Conservation (phyloP, 1,140 invertebrate genomes). For the Nebria ingens region DNA sequence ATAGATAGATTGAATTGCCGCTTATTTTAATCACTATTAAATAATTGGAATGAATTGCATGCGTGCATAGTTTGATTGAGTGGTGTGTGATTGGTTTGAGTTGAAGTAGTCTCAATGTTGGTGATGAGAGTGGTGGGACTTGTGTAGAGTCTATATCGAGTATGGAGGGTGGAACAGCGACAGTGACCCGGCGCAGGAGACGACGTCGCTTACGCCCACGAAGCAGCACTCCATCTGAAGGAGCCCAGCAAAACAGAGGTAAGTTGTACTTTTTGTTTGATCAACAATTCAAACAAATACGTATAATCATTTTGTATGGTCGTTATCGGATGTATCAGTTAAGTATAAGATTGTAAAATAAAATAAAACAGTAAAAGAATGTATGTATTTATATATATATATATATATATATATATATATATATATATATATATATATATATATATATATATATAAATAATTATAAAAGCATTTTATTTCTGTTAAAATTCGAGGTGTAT, state of each 20-base stretch:
- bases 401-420: constrained; percentile 17
- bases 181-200: constrained; percentile 35
- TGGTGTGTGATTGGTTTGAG: constrained; percentile 25
- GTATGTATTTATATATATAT: not conserved
- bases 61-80: not conserved
- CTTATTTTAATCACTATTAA: not conserved
- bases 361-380: too few relatives aligned
- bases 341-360: too few relatives aligned
- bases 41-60: not conserved
- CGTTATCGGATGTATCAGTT: constrained; percentile 6
- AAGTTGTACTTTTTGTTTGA: constrained; percentile 25
- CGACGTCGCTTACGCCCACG: constrained; percentile 33
- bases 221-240: constrained; percentile 16
- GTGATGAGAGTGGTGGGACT: constrained; percentile 14
- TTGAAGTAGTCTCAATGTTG: constrained; percentile 31
- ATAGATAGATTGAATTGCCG: too few relatives aligned
- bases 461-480: too few relatives aligned
- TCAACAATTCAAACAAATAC: constrained; percentile 25
- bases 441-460: too few relatives aligned
- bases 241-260: constrained; percentile 22
- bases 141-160: constrained; percentile 46
- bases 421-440: too few relatives aligned
- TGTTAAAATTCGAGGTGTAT: too few relatives aligned
- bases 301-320: not conserved
- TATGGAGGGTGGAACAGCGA: constrained; percentile 45